Base-by-base conservation (phyloP, 2,797 vertebrate genomes). In the Otus scops region DNA sequence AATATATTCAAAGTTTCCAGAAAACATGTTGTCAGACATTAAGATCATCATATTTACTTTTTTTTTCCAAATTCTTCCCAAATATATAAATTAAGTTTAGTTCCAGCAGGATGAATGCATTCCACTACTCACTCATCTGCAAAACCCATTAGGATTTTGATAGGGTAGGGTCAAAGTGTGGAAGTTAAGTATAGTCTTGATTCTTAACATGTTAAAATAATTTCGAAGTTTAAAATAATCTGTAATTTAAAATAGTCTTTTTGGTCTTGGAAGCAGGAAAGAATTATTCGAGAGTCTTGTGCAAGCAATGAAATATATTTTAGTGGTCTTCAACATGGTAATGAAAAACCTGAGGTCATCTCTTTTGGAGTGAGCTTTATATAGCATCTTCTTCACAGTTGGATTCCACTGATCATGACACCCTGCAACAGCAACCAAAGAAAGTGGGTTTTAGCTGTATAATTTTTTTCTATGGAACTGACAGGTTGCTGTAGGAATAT, bases 141-240 rank as follows among this genome's bases (percentile, higher is more conserved):
- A 51, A 61, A 94, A 84, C n/a, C 30, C 30, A 30, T 39, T 53
- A 13, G 8, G 27, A 64, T 91, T 88, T 87, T 80, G 30, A 34
- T 81, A 45, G 68, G 7, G 9, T 57, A 48, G 56, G 19, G 34
- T 89, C 64, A 59, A 89, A 89, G 59, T 59, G 27, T 73, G 7
- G 16, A 85, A 85, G 28, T 91, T 71, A 77, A 78, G 18, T 70
- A 65, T 28, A 86, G n/a, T 85, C 63, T 84, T 84, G 75, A 61
- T 70, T 89, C 17, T 67, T 88, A 76, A 48, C 9, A 12, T 85
- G 19, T 69, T 95, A 74, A 68, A 43, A 30, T 64, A 63, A 11
- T 74, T 85, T 50, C 79, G 61, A 85, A 86, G 70, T 87, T 43
- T 83, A 63, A 85, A 88, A 65, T 70, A 76, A 59, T 69, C 27